Evolutionary conservation across 2,113 vertebrate genomes (phyloP).

Genomic region (Trachemys scripta): DNA sequence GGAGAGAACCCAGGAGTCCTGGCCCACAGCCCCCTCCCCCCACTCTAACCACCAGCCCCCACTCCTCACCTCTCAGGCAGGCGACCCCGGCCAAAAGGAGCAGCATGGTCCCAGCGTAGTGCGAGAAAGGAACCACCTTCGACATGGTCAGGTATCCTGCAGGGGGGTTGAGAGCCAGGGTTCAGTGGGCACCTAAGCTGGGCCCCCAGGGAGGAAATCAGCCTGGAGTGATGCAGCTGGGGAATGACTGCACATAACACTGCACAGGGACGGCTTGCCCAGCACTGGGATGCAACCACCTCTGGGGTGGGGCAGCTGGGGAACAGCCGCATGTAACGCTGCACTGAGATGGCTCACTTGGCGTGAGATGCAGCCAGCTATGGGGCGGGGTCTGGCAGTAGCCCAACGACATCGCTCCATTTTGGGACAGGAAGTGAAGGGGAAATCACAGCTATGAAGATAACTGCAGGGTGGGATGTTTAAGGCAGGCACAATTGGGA

Average conservation of each 20-base stretch:
- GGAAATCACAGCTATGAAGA: background rate
- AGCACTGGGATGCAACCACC: background rate
- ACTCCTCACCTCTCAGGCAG: slow-evolving; percentile 89
- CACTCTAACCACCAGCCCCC: background rate
- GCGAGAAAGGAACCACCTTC: slow-evolving; percentile 88
- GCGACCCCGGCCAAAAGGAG: slow-evolving; percentile 89
- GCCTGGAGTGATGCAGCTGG: background rate
- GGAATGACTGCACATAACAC: no score
- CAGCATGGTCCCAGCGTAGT: slow-evolving; percentile 87
- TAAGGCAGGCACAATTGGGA: background rate
- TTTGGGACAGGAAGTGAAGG: background rate
- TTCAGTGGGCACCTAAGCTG: no score
- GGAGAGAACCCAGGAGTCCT: background rate
- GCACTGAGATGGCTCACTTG: background rate
- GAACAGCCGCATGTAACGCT: no score
- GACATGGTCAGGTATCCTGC: slow-evolving; percentile 89
- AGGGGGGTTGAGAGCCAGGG: background rate
- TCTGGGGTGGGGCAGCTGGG: background rate
- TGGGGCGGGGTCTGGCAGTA: background rate
- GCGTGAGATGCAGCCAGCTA: background rate
- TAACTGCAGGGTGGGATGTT: background rate
- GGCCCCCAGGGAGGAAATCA: background rate
- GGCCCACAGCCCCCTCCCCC: background rate
- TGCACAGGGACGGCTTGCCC: fast-evolving
- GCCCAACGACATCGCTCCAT: fast-evolving